These are phyloP conservation scores for Tetanocera ferruginea DNA, from an alignment of 2,888 invertebrate species.

Conservation along the genomic window DNA sequence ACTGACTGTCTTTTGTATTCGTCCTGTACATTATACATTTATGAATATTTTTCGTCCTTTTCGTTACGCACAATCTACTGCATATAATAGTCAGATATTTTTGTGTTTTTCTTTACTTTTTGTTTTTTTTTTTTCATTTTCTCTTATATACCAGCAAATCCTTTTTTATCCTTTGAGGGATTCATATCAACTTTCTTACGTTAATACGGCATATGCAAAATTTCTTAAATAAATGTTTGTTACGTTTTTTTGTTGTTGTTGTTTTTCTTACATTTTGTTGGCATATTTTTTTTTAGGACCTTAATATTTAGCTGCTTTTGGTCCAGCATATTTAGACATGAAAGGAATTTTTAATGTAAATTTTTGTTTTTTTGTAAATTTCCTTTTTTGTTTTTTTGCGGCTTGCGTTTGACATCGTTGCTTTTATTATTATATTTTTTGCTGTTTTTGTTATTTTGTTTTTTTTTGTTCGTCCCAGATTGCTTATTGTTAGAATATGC, in stretches of 20 bases:
- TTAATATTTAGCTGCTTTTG: neutral
- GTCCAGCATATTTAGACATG: slow-evolving; percentile 57
- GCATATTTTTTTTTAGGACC: slow-evolving; percentile 7
- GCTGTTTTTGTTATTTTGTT: neutral
- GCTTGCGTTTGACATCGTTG: slow-evolving; percentile 34
- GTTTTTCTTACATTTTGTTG: neutral
- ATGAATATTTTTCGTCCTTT: neutral
- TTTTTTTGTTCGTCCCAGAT: neutral
- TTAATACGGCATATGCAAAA: slow-evolving; percentile 20
- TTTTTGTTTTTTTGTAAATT: slow-evolving; percentile 22
- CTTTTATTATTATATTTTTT: slow-evolving; percentile 35
- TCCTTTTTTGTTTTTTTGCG: slow-evolving; percentile 1
- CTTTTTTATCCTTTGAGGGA: slow-evolving; percentile 35
- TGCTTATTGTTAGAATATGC: neutral
- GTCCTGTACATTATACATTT: neutral
- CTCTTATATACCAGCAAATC: slow-evolving; percentile 16
- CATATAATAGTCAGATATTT: neutral
- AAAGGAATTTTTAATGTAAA: slow-evolving; percentile 58
- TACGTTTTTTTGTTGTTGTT: slow-evolving; percentile 48
- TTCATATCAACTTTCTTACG: neutral
- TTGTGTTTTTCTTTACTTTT: neutral
- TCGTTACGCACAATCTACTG: slow-evolving; percentile 8
- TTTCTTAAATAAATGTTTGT: slow-evolving; percentile 23
- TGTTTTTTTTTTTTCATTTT: neutral
- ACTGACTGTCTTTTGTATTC: neutral